Evolutionary conservation across 2,113 vertebrate species (phyloP).

Genomic region (Cercocebus atys): DNA sequence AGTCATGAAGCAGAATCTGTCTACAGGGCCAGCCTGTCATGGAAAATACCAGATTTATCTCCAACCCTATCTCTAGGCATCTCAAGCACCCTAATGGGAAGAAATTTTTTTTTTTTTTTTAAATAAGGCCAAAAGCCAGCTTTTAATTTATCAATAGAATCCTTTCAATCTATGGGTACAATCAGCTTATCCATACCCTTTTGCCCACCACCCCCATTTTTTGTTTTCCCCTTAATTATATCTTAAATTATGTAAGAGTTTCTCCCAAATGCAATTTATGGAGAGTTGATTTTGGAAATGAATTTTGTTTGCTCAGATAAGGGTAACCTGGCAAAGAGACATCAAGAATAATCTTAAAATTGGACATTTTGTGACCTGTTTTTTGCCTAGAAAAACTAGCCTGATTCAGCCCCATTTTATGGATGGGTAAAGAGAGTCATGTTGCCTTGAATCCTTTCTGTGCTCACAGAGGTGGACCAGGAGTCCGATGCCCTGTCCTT

Average conservation of each 20-base stretch:
- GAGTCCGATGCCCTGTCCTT: background rate
- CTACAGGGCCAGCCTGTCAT: background rate
- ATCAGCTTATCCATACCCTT: background rate
- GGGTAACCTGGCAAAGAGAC: background rate
- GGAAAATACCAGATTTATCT: background rate
- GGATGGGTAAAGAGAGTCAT: background rate
- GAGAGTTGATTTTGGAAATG: constrained; percentile 50
- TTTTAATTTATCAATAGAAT: background rate
- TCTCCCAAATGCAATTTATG: background rate
- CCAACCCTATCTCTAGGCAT: background rate
- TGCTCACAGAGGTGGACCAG: background rate
- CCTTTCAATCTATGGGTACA: background rate
- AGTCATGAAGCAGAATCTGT: background rate
- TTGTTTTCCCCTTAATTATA: background rate
- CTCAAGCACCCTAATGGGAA: background rate
- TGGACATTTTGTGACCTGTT: background rate
- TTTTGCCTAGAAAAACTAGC: background rate
- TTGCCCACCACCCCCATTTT: background rate
- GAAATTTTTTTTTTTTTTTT: background rate
- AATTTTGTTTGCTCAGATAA: constrained; percentile 12
- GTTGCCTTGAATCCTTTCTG: background rate
- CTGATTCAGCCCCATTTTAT: background rate
- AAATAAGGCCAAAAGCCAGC: background rate
- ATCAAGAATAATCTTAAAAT: background rate
- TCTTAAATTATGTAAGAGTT: background rate